Conservation (phyloP, 2,113 vertebrate genomes). For the Prionailurus viverrinus region DNA sequence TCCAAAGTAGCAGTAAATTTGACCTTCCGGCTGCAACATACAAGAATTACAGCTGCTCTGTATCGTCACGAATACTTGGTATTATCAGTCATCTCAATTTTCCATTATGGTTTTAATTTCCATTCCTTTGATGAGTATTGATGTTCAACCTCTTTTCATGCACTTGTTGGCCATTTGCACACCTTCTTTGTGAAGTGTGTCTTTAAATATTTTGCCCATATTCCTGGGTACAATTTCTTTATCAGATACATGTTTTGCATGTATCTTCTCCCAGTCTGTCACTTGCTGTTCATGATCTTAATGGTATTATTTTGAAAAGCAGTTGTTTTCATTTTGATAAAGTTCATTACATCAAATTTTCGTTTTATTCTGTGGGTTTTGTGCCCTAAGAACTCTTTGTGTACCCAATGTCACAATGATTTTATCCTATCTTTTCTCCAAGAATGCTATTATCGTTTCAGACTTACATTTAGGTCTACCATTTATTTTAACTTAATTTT, state of each 20-base stretch:
- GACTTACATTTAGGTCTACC: not conserved
- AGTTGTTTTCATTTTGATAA: conserved; percentile 25
- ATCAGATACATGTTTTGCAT: not conserved
- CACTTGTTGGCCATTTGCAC: not conserved
- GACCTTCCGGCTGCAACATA: not conserved
- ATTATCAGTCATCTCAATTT: not conserved
- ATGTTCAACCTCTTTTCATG: not conserved
- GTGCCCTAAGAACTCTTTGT: not conserved
- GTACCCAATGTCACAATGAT: not conserved
- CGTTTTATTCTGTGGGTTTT: not conserved
- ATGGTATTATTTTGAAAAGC: not conserved
- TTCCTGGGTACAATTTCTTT: not conserved
- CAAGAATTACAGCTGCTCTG: not conserved
- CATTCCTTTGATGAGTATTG: not conserved
- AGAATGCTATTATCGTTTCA: not conserved
- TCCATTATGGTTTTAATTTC: not conserved
- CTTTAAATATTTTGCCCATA: not conserved
- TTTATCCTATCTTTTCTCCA: not conserved
- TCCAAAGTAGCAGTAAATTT: not conserved
- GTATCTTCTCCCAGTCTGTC: not conserved
- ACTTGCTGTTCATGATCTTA: not conserved
- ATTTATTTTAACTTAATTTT: conserved; percentile 12
- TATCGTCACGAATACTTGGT: not conserved
- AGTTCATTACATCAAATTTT: not conserved
- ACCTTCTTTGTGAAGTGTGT: not conserved